These are phyloP conservation scores for Nymphalis polychloros DNA, from an alignment of 2,888 invertebrate species.

Conservation along the genomic window DNA sequence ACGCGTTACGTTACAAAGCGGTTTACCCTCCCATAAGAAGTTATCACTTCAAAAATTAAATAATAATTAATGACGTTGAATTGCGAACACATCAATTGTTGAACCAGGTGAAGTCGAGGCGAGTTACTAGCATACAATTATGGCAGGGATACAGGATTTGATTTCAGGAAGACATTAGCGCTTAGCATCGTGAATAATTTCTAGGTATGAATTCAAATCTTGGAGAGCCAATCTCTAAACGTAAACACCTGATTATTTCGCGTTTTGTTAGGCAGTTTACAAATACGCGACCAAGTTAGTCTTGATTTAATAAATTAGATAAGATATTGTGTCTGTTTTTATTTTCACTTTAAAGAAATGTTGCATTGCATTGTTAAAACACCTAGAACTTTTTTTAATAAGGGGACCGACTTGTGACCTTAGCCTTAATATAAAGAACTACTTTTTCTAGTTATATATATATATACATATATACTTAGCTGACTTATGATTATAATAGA, in stretches of 20 bases:
- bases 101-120: not conserved
- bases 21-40: too few relatives aligned
- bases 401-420: too few relatives aligned
- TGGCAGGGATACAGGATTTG: slow-evolving; percentile 2
- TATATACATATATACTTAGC: too few relatives aligned
- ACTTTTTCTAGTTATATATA: too few relatives aligned
- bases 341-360: not conserved
- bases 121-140: not conserved
- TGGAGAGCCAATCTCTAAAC: slow-evolving; percentile 24
- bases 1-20: too few relatives aligned
- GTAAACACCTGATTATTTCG: slow-evolving; percentile 30
- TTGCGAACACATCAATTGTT: too few relatives aligned
- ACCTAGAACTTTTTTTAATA: too few relatives aligned
- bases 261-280: slow-evolving; percentile 4
- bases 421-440: too few relatives aligned
- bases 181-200: slow-evolving; percentile 23
- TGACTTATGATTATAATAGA: too few relatives aligned
- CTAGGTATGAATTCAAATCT: slow-evolving; percentile 26
- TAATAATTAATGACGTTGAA: too few relatives aligned
- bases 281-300: slow-evolving; percentile 2
- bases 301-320: not conserved
- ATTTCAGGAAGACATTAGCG: slow-evolving; percentile 22
- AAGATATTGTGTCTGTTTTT: not conserved
- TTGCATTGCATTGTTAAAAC: too few relatives aligned
- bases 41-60: too few relatives aligned